These are phyloP conservation scores for Drosophila parthenogenetica DNA, from an alignment of 2,888 invertebrate species.

Conservation along the genomic window DNA sequence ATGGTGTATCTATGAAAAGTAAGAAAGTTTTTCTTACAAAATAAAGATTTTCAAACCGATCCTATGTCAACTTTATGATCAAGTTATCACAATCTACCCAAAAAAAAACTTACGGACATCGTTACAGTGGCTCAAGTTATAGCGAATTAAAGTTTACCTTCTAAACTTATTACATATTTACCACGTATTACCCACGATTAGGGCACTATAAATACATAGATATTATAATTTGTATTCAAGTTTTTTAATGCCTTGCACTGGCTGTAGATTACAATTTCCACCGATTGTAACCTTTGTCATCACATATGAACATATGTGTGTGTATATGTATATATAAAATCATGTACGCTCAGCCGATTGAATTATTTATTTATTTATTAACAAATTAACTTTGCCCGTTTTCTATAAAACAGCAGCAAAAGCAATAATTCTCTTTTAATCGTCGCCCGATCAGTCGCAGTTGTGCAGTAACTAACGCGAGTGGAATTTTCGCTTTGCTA, in stretches of 20 bases:
- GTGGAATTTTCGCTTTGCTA: background rate
- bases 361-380: background rate
- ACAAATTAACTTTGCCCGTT: background rate
- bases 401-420: constrained; percentile 7
- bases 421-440: constrained; percentile 1
- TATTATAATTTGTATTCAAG: background rate
- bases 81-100: no score
- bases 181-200: background rate
- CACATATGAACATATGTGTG: background rate
- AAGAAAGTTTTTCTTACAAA: no score
- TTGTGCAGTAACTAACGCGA: background rate
- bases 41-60: no score
- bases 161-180: background rate
- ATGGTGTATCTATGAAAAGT: no score
- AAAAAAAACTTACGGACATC: no score
- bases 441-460: background rate
- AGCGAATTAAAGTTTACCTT: no score
- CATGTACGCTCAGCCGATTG: background rate
- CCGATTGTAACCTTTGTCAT: background rate
- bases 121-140: no score
- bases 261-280: background rate
- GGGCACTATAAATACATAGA: background rate
- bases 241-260: constrained; percentile 2
- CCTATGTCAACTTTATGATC: no score
- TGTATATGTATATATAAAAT: background rate